Conservation (phyloP, 2,113 vertebrate species). For the Hemiprocne comata region DNA sequence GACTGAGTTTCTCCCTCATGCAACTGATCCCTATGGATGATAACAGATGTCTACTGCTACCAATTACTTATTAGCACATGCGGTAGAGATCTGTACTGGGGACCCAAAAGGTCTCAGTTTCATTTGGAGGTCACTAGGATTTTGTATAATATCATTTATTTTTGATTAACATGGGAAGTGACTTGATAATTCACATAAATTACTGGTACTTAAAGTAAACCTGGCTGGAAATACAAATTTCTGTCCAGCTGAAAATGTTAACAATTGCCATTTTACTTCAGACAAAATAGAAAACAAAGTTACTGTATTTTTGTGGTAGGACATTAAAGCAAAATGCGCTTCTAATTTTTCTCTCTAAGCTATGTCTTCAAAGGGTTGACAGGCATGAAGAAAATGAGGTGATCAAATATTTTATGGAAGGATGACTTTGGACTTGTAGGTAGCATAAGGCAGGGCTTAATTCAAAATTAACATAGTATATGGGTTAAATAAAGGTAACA, state of each 20-base stretch:
- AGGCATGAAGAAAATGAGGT: not conserved
- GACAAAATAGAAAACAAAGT: not conserved
- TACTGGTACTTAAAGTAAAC: not conserved
- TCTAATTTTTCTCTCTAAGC: not conserved
- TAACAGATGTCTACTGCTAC: not conserved
- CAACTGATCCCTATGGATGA: not conserved
- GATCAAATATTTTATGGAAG: not conserved
- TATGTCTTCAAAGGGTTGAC: not conserved
- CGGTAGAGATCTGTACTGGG: not conserved
- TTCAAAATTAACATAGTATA: not conserved
- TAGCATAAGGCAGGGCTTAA: not conserved
- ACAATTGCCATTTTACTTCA: not conserved
- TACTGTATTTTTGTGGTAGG: not conserved
- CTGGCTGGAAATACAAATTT: not conserved
- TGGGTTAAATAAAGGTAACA: conserved; percentile 34
- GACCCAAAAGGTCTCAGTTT: conserved; percentile 43
- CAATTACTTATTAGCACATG: conserved; percentile 30
- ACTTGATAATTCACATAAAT: conserved; percentile 37
- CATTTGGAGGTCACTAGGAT: conserved; percentile 45
- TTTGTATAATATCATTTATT: conserved; percentile 25
- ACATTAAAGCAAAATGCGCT: not conserved
- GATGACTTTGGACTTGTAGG: not conserved
- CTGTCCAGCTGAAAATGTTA: not conserved
- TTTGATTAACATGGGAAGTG: not conserved
- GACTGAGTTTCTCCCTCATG: conserved; percentile 10